Percentiles rank a stretch among this genome's conserved stretches.
Evolutionary conservation across 2,113 vertebrate genomes (phyloP).

Genomic region (Notiomystis cincta): DNA sequence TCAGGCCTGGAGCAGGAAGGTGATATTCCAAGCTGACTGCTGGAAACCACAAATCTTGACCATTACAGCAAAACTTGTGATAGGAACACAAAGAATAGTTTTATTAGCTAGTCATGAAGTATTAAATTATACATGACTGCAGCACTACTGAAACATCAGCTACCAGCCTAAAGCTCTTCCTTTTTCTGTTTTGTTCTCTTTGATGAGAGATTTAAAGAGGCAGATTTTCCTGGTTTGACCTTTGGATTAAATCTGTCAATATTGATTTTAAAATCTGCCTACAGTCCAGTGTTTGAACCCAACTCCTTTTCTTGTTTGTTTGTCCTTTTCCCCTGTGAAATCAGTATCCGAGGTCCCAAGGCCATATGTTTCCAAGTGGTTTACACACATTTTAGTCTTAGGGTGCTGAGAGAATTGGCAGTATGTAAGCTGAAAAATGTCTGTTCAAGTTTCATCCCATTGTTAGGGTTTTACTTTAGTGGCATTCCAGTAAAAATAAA

Average conservation of each 20-base stretch:
- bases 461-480: not conserved
- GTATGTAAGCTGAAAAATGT: not conserved
- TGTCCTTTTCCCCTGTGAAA: not conserved
- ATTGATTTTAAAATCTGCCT: not conserved
- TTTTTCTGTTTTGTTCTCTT: constrained; percentile 1
- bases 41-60: constrained; percentile 18
- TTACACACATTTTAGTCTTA: not conserved
- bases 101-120: constrained; percentile 9
- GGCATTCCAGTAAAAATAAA: not conserved
- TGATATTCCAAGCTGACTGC: not conserved
- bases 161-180: not conserved
- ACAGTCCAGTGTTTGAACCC: not conserved
- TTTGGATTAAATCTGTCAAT: constrained; percentile 9
- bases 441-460: not conserved
- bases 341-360: not conserved
- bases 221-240: not conserved
- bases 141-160: not conserved
- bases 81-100: not conserved
- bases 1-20: not conserved
- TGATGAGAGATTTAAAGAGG: not conserved
- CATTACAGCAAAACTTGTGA: constrained; percentile 5
- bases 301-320: not conserved
- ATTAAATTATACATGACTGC: constrained; percentile 27
- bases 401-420: not conserved
- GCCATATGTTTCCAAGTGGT: not conserved